Percentiles rank a stretch among this genome's conserved stretches.
phyloP scores from a whole-genome alignment of 1,140 invertebrate species.

The Chironomus tepperi region DNA sequence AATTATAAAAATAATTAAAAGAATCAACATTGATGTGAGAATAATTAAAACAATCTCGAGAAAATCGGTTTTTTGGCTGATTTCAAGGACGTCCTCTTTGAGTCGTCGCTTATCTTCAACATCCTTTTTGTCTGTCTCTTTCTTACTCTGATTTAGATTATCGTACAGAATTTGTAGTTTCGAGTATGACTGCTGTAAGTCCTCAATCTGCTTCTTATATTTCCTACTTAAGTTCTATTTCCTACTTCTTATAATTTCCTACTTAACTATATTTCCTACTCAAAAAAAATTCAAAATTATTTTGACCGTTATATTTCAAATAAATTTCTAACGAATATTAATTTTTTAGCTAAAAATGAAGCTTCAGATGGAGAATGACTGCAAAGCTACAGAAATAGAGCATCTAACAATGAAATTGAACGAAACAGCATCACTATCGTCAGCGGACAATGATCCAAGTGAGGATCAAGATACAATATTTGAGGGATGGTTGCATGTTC shows the following conservation, averaged over 20 bases:
- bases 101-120: neutral
- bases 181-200: conserved; percentile 79
- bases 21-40: neutral
- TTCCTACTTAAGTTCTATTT: too few relatives aligned
- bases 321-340: neutral
- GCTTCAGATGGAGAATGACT: conserved; percentile 89
- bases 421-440: conserved; percentile 84
- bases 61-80: neutral
- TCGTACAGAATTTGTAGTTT: conserved; percentile 65
- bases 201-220: conserved; percentile 96
- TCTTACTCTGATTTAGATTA: conserved; percentile 60
- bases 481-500: conserved; percentile 92
- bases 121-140: conserved; percentile 49
- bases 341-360: conserved; percentile 48
- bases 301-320: too few relatives aligned
- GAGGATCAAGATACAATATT: conserved; percentile 71
- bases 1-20: neutral
- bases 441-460: conserved; percentile 70
- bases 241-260: too few relatives aligned
- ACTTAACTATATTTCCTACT: too few relatives aligned
- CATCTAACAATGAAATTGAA: conserved; percentile 78
- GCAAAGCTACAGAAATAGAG: conserved; percentile 94
- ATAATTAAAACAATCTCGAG: neutral
- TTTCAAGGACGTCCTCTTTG: neutral
- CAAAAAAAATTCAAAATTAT: too few relatives aligned